A percentile compares a stretch with the other conserved stretches of the same genome.
Conservation (phyloP, 2,888 invertebrate species). For the Apamea sordens region DNA sequence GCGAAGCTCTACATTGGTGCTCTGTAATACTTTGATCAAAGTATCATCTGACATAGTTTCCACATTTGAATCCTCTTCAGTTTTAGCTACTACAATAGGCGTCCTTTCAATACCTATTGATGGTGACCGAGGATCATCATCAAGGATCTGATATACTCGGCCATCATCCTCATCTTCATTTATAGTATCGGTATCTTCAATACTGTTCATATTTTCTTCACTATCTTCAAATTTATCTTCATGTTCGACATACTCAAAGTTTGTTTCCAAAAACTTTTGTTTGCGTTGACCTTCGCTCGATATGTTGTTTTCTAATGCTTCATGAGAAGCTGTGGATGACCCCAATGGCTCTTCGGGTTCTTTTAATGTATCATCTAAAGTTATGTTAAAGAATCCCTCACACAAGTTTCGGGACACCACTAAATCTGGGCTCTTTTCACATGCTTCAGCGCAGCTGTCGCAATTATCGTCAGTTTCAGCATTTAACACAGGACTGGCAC, state of each 20-base stretch:
- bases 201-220: constrained; percentile 64
- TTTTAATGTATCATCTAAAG: constrained; percentile 82
- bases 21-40: constrained; percentile 85
- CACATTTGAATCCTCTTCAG: constrained; percentile 77
- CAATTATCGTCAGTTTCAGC: constrained; percentile 72
- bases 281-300: constrained; percentile 76
- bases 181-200: constrained; percentile 47
- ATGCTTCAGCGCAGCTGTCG: constrained; percentile 76
- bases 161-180: constrained; percentile 66
- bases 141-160: constrained; percentile 78
- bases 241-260: constrained; percentile 90
- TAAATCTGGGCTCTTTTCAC: constrained; percentile 76
- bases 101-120: constrained; percentile 87
- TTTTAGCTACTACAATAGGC: constrained; percentile 84
- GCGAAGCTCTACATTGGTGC: constrained; percentile 80
- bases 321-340: constrained; percentile 85
- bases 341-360: constrained; percentile 81
- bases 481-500: constrained; percentile 77
- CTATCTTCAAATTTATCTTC: constrained; percentile 76
- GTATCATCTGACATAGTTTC: constrained; percentile 88
- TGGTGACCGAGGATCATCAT: constrained; percentile 87
- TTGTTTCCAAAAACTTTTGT: constrained; percentile 90
- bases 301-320: constrained; percentile 81
- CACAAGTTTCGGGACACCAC: constrained; percentile 84
- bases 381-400: constrained; percentile 81